Evolutionary conservation across 2,113 vertebrate species (phyloP).

Genomic region (Junco hyemalis): DNA sequence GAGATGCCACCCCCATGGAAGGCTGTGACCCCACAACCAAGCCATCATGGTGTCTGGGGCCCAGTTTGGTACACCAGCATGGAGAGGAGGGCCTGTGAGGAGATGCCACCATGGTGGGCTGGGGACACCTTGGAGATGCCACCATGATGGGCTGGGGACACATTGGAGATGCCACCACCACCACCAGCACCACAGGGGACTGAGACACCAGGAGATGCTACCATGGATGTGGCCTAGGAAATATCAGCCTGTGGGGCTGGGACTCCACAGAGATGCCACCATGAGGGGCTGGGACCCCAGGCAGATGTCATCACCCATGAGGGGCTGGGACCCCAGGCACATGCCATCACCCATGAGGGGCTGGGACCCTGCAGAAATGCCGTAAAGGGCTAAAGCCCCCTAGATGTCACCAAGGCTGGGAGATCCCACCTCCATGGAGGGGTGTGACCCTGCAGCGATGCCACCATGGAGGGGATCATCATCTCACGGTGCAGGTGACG

Average conservation of each 20-base stretch:
- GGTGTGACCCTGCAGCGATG: neutral
- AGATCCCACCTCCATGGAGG: neutral
- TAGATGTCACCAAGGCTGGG: neutral
- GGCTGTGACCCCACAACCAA: neutral
- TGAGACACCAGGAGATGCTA: neutral
- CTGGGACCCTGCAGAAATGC: neutral
- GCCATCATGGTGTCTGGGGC: neutral
- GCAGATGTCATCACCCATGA: neutral
- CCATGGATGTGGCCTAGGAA: neutral
- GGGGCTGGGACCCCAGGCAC: neutral
- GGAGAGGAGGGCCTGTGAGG: neutral
- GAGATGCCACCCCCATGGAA: neutral
- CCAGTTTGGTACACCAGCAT: neutral
- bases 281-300: accelerated
- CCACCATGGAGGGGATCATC: accelerated
- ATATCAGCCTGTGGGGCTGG: neutral
- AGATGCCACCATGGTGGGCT: neutral
- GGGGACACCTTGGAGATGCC: neutral
- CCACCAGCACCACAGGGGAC: neutral
- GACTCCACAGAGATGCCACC: neutral
- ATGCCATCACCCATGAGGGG: neutral
- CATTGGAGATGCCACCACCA: no score
- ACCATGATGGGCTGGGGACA: neutral
- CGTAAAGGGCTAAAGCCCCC: no score
- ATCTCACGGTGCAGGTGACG: accelerated